Conservation (phyloP, 2,113 vertebrate species). For the Nyctereutes procyonoides region DNA sequence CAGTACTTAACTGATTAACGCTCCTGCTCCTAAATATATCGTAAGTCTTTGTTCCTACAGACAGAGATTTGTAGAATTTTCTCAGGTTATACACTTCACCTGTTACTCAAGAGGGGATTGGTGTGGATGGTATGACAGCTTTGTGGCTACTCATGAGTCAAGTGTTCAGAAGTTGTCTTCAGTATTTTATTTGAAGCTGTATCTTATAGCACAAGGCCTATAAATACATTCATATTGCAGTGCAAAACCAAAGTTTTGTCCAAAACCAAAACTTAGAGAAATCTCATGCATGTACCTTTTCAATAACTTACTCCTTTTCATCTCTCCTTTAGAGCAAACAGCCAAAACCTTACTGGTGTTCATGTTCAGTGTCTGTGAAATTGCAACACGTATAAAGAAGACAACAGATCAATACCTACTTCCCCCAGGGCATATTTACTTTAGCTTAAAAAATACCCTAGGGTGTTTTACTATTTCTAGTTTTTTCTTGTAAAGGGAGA, state of each 20-base stretch:
- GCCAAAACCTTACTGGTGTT: background rate
- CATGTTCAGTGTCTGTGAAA: conserved; percentile 2
- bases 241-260: background rate
- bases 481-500: conserved; percentile 63
- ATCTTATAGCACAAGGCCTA: background rate
- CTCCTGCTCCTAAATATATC: background rate
- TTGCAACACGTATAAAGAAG: rapidly evolving
- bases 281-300: background rate
- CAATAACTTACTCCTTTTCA: background rate
- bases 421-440: background rate
- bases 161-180: background rate
- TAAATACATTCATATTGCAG: background rate
- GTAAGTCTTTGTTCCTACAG: background rate
- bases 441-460: background rate
- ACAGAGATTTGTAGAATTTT: background rate
- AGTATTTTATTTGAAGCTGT: background rate
- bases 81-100: background rate
- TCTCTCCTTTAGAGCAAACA: background rate
- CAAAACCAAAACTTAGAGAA: background rate
- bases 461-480: conserved; percentile 61
- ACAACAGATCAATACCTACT: background rate
- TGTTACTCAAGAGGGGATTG: background rate
- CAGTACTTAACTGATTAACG: background rate
- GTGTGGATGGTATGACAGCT: background rate
- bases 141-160: background rate